A percentile compares a stretch with the other conserved stretches of the same genome.
Evolutionary conservation across 2,113 vertebrate species (phyloP).

Genomic region (Nesospiza acunhae): DNA sequence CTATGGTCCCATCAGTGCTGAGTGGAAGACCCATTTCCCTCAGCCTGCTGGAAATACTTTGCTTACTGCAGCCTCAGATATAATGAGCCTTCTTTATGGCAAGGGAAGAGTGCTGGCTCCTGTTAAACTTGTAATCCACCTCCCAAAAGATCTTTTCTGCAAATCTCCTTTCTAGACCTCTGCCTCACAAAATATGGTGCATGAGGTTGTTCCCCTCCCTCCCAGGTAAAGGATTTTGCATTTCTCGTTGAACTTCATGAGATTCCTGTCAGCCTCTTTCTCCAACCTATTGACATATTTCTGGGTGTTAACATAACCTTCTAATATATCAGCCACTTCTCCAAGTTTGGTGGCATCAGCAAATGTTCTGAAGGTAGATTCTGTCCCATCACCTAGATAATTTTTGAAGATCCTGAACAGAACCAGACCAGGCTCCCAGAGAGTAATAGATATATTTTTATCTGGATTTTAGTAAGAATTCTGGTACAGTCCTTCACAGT

Average conservation of each 20-base stretch:
- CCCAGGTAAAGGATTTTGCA: background rate
- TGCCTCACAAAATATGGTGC: background rate
- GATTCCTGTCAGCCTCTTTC: background rate
- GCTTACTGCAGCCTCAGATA: background rate
- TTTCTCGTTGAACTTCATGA: background rate
- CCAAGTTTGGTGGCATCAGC: background rate
- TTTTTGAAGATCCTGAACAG: background rate
- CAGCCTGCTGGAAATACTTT: background rate
- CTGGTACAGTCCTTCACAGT: background rate
- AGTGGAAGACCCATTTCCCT: background rate
- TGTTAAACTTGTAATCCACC: background rate
- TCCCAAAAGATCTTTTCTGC: background rate
- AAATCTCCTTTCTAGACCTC: background rate
- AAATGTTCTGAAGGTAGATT: background rate
- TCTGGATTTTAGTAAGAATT: background rate
- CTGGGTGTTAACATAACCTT: background rate
- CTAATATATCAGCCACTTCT: background rate
- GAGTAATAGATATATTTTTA: background rate
- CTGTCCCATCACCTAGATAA: background rate
- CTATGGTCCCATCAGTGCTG: rapidly evolving
- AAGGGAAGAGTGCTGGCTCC: background rate
- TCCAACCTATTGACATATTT: background rate
- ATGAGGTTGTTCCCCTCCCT: background rate
- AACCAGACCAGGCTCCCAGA: background rate
- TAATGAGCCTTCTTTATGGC: background rate